Conservation (phyloP, 1,140 invertebrate species). For the Drosophila fuyamai region DNA sequence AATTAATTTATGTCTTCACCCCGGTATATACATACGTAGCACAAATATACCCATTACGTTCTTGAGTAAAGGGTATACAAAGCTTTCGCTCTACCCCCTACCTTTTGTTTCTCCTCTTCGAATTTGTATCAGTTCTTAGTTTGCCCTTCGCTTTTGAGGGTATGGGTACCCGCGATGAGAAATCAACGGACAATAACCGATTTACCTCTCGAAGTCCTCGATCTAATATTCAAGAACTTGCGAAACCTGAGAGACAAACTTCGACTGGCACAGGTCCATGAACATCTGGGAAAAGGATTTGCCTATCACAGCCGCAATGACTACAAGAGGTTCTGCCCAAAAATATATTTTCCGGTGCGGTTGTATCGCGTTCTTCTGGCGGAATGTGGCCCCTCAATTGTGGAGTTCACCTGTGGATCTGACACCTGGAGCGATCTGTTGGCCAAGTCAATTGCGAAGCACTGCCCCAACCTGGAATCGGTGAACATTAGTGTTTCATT, state of each 20-base stretch:
- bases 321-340: not conserved
- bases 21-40: no score
- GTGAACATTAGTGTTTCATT: slow-evolving; percentile 6
- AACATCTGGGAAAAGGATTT: slow-evolving; percentile 6
- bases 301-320: slow-evolving; percentile 13
- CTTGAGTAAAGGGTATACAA: not conserved
- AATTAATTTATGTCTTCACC: no score
- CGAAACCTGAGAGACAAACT: not conserved
- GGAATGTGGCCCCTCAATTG: not conserved
- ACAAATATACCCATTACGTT: not conserved
- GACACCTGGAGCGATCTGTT: slow-evolving; percentile 10
- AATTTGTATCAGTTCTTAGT: not conserved
- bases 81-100: not conserved
- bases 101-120: not conserved
- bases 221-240: slow-evolving; percentile 11
- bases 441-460: slow-evolving; percentile 10
- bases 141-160: not conserved
- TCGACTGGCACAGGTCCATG: slow-evolving; percentile 1
- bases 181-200: slow-evolving; percentile 6
- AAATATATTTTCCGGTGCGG: slow-evolving; percentile 13
- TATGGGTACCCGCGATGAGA: slow-evolving; percentile 6
- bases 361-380: slow-evolving; percentile 1
- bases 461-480: slow-evolving; percentile 7
- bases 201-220: slow-evolving; percentile 22
- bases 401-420: slow-evolving; percentile 4